phyloP scores from a whole-genome alignment of 2,888 invertebrate genomes.

The Drosophila atripex region DNA sequence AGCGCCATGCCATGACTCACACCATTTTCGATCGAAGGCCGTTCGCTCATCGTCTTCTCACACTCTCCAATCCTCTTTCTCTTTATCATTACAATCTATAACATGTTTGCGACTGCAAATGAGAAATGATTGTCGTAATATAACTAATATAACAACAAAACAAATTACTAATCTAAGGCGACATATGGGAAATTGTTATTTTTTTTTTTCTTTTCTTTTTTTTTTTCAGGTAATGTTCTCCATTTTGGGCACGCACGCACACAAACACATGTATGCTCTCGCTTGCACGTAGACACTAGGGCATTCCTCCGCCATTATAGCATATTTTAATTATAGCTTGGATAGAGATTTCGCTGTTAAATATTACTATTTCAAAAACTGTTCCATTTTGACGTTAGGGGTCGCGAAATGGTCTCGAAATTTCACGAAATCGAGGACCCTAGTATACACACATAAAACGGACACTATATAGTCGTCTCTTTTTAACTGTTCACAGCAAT shows the following conservation, averaged over 20 bases:
- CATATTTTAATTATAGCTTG: neutral
- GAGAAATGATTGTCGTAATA: conserved; percentile 84
- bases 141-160: conserved; percentile 70
- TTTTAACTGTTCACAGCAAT: conserved; percentile 63
- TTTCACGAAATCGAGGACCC: neutral
- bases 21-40: conserved; percentile 63
- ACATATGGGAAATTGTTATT: conserved; percentile 36
- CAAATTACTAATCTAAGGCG: conserved; percentile 34
- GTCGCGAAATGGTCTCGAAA: neutral
- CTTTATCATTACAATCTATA: conserved; percentile 70
- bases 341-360: neutral
- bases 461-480: conserved; percentile 54
- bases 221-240: conserved; percentile 11
- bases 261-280: conserved; percentile 2
- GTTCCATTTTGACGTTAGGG: neutral
- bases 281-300: conserved; percentile 22
- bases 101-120: conserved; percentile 82
- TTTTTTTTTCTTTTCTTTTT: conserved; percentile 27
- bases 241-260: conserved; percentile 25
- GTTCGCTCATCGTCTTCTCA: conserved; percentile 63
- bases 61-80: conserved; percentile 67
- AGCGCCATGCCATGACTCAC: conserved; percentile 72
- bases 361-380: neutral
- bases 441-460: conserved; percentile 12
- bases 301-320: neutral